phyloP scores from a whole-genome alignment of 2,888 invertebrate species.

The Drosophila atroscutellata region DNA sequence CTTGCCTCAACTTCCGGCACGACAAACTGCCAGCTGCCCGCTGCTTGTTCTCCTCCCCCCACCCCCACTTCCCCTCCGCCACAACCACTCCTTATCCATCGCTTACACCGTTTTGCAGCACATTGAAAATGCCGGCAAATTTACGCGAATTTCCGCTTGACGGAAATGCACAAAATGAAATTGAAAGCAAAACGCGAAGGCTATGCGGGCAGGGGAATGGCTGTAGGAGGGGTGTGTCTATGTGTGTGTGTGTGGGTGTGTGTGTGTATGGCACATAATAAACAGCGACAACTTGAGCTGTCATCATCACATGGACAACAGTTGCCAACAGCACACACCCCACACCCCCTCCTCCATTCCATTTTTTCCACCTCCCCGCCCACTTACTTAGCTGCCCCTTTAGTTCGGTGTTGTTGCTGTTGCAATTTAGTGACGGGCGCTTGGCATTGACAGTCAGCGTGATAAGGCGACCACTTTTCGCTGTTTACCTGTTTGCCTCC shows the following conservation, averaged over 20 bases:
- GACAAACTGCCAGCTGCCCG: slow-evolving; percentile 38
- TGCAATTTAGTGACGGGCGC: slow-evolving; percentile 29
- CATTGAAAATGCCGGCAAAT: slow-evolving; percentile 74
- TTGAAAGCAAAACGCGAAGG: slow-evolving; percentile 52
- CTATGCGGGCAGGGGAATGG: neutral
- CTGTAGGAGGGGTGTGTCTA: no score
- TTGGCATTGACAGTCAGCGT: slow-evolving; percentile 51
- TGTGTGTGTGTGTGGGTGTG: neutral
- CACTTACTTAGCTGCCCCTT: slow-evolving; percentile 2
- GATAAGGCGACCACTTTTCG: slow-evolving; percentile 50
- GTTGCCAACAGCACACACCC: slow-evolving; percentile 25
- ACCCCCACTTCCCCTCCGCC: neutral
- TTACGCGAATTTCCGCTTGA: slow-evolving; percentile 77
- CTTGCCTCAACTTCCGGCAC: slow-evolving; percentile 74
- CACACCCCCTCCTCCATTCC: no score
- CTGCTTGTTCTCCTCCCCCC: neutral
- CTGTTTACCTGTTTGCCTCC: slow-evolving; percentile 36
- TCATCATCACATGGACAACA: slow-evolving; percentile 60
- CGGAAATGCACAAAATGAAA: slow-evolving; percentile 80
- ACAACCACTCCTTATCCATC: neutral
- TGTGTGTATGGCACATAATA: slow-evolving; percentile 3
- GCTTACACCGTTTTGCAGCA: neutral
- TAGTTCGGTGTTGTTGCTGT: slow-evolving; percentile 6
- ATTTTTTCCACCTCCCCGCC: neutral
- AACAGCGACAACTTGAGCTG: slow-evolving; percentile 61